Conservation (phyloP, 2,888 invertebrate species). For the Sphaerolaimus hirsutus region DNA sequence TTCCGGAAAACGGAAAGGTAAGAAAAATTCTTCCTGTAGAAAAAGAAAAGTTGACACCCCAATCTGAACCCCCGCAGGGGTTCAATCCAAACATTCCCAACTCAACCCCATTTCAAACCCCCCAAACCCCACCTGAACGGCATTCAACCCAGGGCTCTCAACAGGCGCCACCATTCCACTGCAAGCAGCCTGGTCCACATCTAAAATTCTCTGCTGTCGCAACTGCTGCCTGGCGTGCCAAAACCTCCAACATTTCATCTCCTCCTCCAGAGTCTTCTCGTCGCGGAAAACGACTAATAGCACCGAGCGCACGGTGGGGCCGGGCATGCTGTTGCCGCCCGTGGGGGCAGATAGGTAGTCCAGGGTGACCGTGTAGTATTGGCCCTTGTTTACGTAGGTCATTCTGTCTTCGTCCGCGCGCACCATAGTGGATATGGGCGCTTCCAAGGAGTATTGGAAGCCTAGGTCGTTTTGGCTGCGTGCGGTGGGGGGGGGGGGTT, state of each 20-base stretch:
- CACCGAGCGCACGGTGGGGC: slow-evolving; percentile 48
- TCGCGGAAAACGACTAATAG: slow-evolving; percentile 96
- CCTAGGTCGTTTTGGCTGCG: slow-evolving; percentile 72
- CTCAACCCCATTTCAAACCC: too few relatives aligned
- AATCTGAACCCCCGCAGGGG: slow-evolving; percentile 36
- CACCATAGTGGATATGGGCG: slow-evolving; percentile 91
- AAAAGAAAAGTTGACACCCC: not conserved
- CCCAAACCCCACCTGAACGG: too few relatives aligned
- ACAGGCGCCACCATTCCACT: slow-evolving; percentile 9
- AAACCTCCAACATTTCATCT: slow-evolving; percentile 93
- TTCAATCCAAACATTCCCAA: too few relatives aligned
- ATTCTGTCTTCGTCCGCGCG: slow-evolving; percentile 90
- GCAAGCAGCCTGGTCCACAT: slow-evolving; percentile 12
- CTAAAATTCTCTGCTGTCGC: slow-evolving; percentile 77
- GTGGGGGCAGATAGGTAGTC: slow-evolving; percentile 39
- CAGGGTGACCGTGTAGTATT: slow-evolving; percentile 49
- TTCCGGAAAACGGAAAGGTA: not conserved
- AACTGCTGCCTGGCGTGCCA: slow-evolving; percentile 98
- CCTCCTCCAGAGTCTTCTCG: slow-evolving; percentile 90
- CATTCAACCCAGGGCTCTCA: slow-evolving; percentile 60
- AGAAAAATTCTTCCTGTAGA: not conserved
- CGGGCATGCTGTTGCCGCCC: not conserved
- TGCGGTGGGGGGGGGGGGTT: too few relatives aligned
- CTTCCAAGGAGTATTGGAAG: slow-evolving; percentile 85
- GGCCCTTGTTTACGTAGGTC: slow-evolving; percentile 89